These are phyloP conservation scores for Caranx ignobilis DNA, from an alignment of 2,113 vertebrate species.

Conservation along the genomic window DNA sequence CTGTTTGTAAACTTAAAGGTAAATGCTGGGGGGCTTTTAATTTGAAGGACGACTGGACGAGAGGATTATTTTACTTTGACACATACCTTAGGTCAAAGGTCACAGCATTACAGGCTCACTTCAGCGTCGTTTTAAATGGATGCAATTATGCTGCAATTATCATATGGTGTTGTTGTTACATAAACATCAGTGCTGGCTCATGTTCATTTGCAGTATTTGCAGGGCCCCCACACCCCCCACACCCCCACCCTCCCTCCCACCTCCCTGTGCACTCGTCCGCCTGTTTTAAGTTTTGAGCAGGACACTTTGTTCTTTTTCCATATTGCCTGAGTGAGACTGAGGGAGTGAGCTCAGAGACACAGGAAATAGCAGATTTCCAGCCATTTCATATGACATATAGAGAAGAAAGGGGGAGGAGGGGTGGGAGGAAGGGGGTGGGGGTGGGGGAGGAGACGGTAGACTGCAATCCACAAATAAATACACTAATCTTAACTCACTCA, in stretches of 20 bases:
- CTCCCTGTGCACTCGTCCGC: slow-evolving; percentile 6
- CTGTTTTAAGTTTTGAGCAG: slow-evolving; percentile 22
- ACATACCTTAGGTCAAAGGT: not conserved
- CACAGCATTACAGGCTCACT: not conserved
- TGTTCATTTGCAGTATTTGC: not conserved
- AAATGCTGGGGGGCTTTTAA: not conserved
- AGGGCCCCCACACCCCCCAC: not conserved
- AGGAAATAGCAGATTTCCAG: slow-evolving; percentile 67
- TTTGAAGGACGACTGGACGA: not conserved
- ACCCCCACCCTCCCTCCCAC: too few relatives aligned
- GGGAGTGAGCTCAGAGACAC: slow-evolving; percentile 48
- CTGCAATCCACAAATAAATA: slow-evolving; percentile 48
- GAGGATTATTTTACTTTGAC: not conserved
- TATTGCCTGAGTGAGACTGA: slow-evolving; percentile 28
- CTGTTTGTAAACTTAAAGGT: not conserved
- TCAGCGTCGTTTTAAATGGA: not conserved
- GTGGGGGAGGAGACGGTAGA: slow-evolving; percentile 32
- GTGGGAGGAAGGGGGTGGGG: not conserved
- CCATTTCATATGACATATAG: slow-evolving; percentile 59
- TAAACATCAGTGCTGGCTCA: not conserved
- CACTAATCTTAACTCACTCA: slow-evolving; percentile 9
- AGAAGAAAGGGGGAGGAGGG: slow-evolving; percentile 15
- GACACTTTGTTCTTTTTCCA: slow-evolving; percentile 64
- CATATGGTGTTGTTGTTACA: not conserved
- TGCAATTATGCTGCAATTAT: not conserved